A percentile compares a stretch with the other conserved stretches of the same genome.
Evolutionary conservation across 2,888 invertebrate genomes (phyloP).

Genomic region (Heliconius ethilla): DNA sequence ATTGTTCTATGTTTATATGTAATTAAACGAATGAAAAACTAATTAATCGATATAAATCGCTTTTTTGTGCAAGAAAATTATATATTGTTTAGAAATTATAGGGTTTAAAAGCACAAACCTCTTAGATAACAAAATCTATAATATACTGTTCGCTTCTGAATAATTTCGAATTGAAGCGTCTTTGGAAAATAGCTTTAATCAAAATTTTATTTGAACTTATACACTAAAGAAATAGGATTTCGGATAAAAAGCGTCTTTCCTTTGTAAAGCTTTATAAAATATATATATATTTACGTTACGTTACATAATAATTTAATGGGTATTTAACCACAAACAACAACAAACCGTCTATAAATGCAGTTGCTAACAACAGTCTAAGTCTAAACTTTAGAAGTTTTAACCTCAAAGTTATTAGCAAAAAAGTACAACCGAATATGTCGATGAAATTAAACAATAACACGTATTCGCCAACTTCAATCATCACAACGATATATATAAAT

Average conservation of each 20-base stretch:
- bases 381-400: neutral
- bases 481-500: constrained; percentile 10
- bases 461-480: constrained; percentile 13
- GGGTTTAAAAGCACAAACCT: neutral
- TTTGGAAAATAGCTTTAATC: neutral
- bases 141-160: neutral
- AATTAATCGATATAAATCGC: neutral
- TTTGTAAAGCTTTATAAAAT: too few relatives aligned
- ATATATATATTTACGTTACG: too few relatives aligned
- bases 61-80: neutral
- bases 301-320: too few relatives aligned
- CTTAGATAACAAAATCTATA: neutral
- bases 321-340: too few relatives aligned
- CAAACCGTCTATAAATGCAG: too few relatives aligned
- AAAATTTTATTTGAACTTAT: neutral
- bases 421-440: neutral
- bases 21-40: neutral
- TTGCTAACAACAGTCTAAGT: too few relatives aligned
- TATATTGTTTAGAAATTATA: neutral
- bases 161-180: neutral
- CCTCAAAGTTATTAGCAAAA: neutral
- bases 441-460: neutral
- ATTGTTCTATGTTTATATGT: constrained; percentile 39
- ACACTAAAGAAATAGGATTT: neutral
- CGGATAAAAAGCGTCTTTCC: neutral